These are phyloP conservation scores for Villa cingulata DNA, from an alignment of 2,888 invertebrate species.

Conservation along the genomic window DNA sequence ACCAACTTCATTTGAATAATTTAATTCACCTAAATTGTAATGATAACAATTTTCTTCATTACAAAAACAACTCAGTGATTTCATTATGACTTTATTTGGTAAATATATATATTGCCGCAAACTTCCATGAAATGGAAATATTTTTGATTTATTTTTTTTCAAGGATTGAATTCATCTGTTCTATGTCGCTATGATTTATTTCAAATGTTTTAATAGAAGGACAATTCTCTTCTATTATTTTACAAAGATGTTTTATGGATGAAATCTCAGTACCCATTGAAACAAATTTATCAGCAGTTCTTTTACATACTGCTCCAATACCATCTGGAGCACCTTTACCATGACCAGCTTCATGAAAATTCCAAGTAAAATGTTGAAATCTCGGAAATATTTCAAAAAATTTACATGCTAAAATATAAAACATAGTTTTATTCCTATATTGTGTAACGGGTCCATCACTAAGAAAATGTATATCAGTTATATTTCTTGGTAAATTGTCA, in stretches of 20 bases:
- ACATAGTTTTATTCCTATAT: constrained; percentile 3
- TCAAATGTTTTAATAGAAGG: too few species aligned
- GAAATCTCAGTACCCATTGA: neutral
- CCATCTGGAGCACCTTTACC: neutral
- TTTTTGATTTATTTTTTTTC: neutral
- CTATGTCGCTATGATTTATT: too few species aligned
- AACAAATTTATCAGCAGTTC: neutral
- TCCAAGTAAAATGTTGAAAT: neutral
- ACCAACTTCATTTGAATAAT: too few species aligned
- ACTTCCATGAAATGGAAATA: neutral
- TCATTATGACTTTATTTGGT: too few species aligned
- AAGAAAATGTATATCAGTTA: neutral
- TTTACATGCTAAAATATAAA: neutral
- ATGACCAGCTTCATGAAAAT: neutral
- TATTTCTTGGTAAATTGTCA: neutral
- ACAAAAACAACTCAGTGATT: too few species aligned
- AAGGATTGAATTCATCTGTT: too few species aligned
- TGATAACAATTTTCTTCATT: too few species aligned
- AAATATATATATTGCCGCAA: neutral
- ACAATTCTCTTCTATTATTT: neutral
- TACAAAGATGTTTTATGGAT: neutral
- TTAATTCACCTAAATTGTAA: too few species aligned
- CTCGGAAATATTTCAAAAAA: neutral
- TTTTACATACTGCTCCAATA: neutral
- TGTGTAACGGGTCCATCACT: constrained; percentile 2